Evolutionary conservation across 2,888 invertebrate genomes (phyloP).

Genomic region (Drosophila mimetica): DNA sequence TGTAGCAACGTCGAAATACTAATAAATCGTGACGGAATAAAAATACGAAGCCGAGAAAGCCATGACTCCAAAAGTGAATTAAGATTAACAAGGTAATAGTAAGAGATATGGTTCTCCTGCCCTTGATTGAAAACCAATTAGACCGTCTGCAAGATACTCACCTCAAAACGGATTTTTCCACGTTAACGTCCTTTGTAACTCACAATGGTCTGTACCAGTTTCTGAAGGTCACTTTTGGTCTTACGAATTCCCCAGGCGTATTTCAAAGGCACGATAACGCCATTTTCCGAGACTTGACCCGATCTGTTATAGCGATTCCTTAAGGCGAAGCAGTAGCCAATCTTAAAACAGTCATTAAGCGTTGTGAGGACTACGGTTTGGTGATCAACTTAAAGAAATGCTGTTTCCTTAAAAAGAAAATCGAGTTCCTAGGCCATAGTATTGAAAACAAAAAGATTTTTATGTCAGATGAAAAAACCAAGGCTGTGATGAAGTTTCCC

Average conservation of each 20-base stretch:
- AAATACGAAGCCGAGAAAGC: neutral
- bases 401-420: neutral
- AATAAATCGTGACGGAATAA: neutral
- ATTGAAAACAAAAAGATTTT: neutral
- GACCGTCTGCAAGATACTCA: neutral
- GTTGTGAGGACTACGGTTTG: too few relatives aligned
- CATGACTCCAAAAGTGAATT: neutral
- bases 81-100: too few relatives aligned
- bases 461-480: neutral
- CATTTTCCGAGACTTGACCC: too few relatives aligned
- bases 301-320: too few relatives aligned
- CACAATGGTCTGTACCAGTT: too few relatives aligned
- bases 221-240: too few relatives aligned
- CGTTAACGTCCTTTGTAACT: neutral
- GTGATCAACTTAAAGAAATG: neutral
- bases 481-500: neutral
- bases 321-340: too few relatives aligned
- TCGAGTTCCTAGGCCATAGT: neutral
- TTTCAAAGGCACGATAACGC: too few relatives aligned
- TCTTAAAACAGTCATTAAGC: neutral
- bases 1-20: neutral
- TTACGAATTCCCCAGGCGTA: too few relatives aligned
- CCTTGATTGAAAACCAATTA: too few relatives aligned
- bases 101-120: too few relatives aligned
- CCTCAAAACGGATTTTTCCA: neutral